Evolutionary conservation across 2,113 vertebrate species (phyloP).

Genomic region (Catagonus wagneri): DNA sequence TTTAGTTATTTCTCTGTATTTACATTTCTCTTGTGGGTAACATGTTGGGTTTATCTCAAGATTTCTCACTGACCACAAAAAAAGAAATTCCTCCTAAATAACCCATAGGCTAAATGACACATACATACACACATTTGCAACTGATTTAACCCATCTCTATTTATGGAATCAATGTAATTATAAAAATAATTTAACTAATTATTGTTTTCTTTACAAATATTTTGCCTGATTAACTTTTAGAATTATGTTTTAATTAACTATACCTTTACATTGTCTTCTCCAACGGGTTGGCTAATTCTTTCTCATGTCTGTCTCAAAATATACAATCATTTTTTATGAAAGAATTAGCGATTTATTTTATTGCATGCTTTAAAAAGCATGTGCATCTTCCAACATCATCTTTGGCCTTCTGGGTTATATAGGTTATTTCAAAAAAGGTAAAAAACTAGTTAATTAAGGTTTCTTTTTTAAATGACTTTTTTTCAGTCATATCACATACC

Average conservation of each 20-base stretch:
- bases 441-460: not conserved
- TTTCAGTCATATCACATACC: not conserved
- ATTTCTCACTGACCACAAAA: not conserved
- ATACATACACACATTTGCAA: not conserved
- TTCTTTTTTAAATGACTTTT: not conserved
- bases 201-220: not conserved
- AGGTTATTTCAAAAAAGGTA: not conserved
- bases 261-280: not conserved
- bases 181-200: not conserved
- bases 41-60: not conserved
- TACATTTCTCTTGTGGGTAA: not conserved
- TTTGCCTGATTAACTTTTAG: not conserved
- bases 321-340: not conserved
- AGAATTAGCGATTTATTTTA: not conserved
- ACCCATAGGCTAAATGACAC: not conserved
- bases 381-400: not conserved
- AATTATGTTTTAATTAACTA: constrained; percentile 20
- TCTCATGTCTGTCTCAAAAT: constrained; percentile 15
- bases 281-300: not conserved
- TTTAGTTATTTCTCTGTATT: not conserved
- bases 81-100: not conserved
- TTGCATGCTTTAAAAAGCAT: not conserved
- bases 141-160: not conserved
- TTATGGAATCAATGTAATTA: not conserved
- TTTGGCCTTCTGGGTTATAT: not conserved